These are phyloP conservation scores for Chiroxiphia lanceolata DNA, from an alignment of 2,797 vertebrate genomes.

Conservation along the genomic window DNA sequence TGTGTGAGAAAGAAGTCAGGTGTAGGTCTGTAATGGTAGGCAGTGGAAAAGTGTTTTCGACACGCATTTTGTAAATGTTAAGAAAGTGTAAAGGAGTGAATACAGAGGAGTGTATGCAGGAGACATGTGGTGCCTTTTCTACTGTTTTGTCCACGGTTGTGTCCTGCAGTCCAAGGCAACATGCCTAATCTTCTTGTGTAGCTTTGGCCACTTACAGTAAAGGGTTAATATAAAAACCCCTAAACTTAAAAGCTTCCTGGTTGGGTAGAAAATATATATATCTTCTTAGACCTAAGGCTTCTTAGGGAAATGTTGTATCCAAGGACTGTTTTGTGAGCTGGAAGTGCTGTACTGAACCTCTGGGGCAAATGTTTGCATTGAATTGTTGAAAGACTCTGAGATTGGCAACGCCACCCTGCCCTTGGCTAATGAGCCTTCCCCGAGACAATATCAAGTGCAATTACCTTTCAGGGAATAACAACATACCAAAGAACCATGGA, in stretches of 20 bases:
- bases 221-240: background rate
- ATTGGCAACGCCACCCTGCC: slow-evolving; percentile 53
- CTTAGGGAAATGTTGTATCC: background rate
- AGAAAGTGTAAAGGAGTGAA: background rate
- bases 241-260: background rate
- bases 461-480: slow-evolving; percentile 58
- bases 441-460: slow-evolving; percentile 56
- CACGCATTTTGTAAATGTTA: background rate
- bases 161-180: background rate
- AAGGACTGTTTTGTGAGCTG: background rate
- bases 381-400: slow-evolving; percentile 44
- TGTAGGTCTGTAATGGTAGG: background rate
- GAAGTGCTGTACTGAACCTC: slow-evolving; percentile 18
- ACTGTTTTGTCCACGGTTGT: background rate
- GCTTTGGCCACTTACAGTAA: background rate
- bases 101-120: background rate
- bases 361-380: slow-evolving; percentile 54
- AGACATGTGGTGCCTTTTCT: background rate
- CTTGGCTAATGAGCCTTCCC: slow-evolving; percentile 47
- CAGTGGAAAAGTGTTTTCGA: background rate
- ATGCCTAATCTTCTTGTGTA: background rate
- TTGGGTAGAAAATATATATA: background rate
- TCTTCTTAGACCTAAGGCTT: background rate
- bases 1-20: slow-evolving; percentile 8
- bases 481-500: slow-evolving; percentile 54